These are phyloP conservation scores for Sinhomidia bicolor DNA, from an alignment of 2,888 invertebrate species.

Conservation along the genomic window DNA sequence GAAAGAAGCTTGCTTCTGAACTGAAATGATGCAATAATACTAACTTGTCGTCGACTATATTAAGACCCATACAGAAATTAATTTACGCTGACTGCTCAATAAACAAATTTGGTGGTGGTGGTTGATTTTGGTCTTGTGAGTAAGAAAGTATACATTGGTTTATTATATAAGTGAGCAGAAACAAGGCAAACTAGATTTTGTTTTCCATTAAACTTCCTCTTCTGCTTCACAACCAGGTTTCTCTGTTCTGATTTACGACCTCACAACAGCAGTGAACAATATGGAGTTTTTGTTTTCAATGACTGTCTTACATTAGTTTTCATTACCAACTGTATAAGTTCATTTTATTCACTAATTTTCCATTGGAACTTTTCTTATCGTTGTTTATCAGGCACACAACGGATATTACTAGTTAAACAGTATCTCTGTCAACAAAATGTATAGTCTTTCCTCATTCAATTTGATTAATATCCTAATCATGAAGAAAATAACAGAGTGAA, in stretches of 20 bases:
- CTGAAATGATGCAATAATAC: no score
- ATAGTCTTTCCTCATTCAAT: slow-evolving; percentile 65
- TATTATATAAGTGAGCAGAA: slow-evolving; percentile 2
- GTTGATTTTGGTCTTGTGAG: no score
- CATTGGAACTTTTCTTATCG: neutral
- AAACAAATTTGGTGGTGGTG: no score
- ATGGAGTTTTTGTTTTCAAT: no score
- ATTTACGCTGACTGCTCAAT: no score
- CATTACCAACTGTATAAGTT: no score
- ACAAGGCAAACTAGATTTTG: slow-evolving; percentile 63
- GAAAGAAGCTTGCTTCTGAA: no score
- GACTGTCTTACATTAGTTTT: no score
- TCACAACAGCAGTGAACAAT: no score
- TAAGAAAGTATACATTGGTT: neutral
- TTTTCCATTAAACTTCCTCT: neutral
- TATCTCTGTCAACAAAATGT: slow-evolving; percentile 14
- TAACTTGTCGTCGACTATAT: no score
- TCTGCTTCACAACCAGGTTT: neutral
- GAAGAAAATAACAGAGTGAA: slow-evolving; percentile 49
- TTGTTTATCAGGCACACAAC: neutral
- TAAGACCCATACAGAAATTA: no score
- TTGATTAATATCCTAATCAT: slow-evolving; percentile 54
- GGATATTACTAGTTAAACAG: neutral
- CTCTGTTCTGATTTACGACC: no score
- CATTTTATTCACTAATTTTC: slow-evolving; percentile 35